These are phyloP conservation scores for Tragopan temminckii DNA, from an alignment of 2,797 vertebrate species.

Conservation along the genomic window DNA sequence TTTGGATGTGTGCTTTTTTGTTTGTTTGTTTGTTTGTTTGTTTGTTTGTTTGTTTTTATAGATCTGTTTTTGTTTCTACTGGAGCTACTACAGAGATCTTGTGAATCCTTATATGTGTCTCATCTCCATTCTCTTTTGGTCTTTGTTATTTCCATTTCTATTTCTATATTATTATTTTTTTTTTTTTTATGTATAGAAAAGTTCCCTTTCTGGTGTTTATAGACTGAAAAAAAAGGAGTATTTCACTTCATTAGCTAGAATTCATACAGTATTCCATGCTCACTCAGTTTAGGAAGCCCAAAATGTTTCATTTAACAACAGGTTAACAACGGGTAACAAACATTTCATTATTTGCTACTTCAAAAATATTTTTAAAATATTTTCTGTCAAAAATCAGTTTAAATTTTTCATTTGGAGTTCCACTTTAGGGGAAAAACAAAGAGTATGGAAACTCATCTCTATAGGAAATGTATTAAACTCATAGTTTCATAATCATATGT, in stretches of 20 bases:
- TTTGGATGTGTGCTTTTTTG: fast-evolving
- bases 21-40: neutral
- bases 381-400: neutral
- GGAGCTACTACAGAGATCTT: neutral
- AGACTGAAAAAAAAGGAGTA: neutral
- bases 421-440: neutral
- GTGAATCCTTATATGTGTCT: neutral
- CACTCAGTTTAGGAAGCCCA: neutral
- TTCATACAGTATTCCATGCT: neutral
- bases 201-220: neutral
- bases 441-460: neutral
- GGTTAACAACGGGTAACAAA: fast-evolving
- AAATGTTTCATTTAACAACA: fast-evolving
- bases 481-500: neutral
- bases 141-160: no score
- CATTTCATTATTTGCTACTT: neutral
- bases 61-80: neutral
- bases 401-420: neutral
- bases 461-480: fast-evolving
- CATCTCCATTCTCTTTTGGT: neutral
- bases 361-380: neutral
- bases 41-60: neutral
- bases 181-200: neutral
- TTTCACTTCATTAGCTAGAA: neutral
- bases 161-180: no score